Conservation (phyloP, 2,113 vertebrate genomes). For the Cinclus cinclus region DNA sequence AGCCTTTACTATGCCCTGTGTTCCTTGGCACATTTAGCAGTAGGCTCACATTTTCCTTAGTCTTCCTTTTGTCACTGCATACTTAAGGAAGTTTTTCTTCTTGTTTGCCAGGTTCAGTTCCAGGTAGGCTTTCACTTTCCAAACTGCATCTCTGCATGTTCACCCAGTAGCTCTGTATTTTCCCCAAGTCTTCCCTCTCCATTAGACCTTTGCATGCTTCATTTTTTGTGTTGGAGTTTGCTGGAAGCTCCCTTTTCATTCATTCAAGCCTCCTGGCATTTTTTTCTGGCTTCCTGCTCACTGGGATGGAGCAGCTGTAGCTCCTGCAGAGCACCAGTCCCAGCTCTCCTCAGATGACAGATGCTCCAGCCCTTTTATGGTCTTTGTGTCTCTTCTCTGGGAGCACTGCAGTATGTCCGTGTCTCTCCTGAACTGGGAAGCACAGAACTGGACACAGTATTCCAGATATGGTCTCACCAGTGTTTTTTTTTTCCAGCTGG, state of each 20-base stretch:
- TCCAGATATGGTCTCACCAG: not conserved
- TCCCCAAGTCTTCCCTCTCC: not conserved
- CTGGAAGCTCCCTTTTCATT: not conserved
- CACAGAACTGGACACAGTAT: not conserved
- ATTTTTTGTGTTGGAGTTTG: not conserved
- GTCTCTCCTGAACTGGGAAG: not conserved
- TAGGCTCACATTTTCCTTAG: not conserved
- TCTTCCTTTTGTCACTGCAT: not conserved
- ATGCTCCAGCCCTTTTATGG: not conserved
- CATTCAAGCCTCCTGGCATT: not conserved
- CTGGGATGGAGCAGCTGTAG: not conserved
- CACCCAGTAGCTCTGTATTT: not conserved
- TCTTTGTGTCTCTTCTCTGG: not conserved
- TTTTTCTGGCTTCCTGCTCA: fast-evolving
- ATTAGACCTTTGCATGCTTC: not conserved
- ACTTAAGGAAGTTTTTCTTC: not conserved
- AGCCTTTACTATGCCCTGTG: not conserved
- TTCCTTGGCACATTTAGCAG: not conserved
- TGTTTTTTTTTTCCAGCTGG: not conserved
- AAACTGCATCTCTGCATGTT: not conserved
- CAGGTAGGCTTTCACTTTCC: not conserved
- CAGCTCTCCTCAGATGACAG: not conserved
- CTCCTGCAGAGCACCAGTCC: not conserved
- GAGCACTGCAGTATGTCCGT: not conserved
- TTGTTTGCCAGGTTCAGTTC: not conserved